phyloP scores from a whole-genome alignment of 2,888 invertebrate genomes.

The Leucoma salicis region DNA sequence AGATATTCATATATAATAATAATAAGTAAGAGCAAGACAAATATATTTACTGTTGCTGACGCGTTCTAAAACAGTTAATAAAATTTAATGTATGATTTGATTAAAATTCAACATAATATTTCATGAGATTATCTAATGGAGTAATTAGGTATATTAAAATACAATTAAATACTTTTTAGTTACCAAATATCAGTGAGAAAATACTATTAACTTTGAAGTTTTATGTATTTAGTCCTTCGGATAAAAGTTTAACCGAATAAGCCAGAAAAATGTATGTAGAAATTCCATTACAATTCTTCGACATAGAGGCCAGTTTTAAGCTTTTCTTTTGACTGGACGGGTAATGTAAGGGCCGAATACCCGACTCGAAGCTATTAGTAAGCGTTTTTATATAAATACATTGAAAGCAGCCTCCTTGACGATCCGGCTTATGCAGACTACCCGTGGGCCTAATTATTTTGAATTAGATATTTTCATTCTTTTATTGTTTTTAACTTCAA shows the following conservation, averaged over 20 bases:
- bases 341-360: slow-evolving; percentile 41
- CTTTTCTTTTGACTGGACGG: slow-evolving; percentile 61
- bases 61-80: no score
- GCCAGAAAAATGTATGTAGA: slow-evolving; percentile 40
- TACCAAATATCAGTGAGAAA: background rate
- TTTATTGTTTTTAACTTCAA: slow-evolving; percentile 16
- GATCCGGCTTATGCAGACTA: slow-evolving; percentile 36
- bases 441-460: slow-evolving; percentile 28
- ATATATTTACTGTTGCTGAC: no score
- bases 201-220: background rate
- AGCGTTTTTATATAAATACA: slow-evolving; percentile 48
- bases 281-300: slow-evolving; percentile 15
- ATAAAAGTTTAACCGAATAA: slow-evolving; percentile 31
- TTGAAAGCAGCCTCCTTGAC: slow-evolving; percentile 54
- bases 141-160: background rate
- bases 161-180: background rate
- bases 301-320: slow-evolving; percentile 25
- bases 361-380: slow-evolving; percentile 46
- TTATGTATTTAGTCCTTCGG: slow-evolving; percentile 12
- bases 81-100: no score
- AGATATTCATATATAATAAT: no score
- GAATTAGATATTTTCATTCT: slow-evolving; percentile 22
- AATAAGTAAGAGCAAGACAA: no score
- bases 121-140: background rate
- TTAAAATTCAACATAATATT: background rate